These are phyloP conservation scores for Protonibea diacanthus DNA, from an alignment of 2,797 vertebrate species.

Conservation along the genomic window DNA sequence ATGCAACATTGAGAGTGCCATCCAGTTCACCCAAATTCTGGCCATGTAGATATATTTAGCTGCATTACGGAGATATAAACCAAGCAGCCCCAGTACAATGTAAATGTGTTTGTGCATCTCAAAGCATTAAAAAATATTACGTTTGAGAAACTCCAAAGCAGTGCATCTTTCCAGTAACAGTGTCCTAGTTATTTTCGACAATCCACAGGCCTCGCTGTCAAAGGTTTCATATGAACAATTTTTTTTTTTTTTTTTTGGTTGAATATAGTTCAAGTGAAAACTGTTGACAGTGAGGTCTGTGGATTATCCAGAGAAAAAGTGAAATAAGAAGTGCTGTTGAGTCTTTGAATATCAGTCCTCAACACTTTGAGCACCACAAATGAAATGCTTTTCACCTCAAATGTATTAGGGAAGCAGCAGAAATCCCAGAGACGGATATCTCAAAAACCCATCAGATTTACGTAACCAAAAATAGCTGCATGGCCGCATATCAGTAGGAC, in stretches of 20 bases:
- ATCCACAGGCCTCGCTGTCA: constrained; percentile 34
- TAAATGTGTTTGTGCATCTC: constrained; percentile 14
- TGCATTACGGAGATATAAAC: background rate
- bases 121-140: constrained; percentile 19
- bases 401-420: background rate
- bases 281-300: constrained; percentile 27
- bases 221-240: constrained; percentile 34
- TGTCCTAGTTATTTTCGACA: constrained; percentile 18
- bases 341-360: constrained; percentile 25
- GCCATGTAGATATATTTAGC: background rate
- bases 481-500: background rate
- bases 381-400: constrained; percentile 24
- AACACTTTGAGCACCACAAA: constrained; percentile 1
- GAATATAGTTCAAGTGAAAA: constrained; percentile 37
- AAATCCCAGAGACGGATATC: constrained; percentile 7
- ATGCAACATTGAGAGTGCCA: constrained; percentile 4
- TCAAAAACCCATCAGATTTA: constrained; percentile 9
- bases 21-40: constrained; percentile 9
- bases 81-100: background rate
- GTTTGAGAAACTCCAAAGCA: constrained; percentile 7
- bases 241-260: constrained; percentile 10
- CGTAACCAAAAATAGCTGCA: constrained; percentile 5
- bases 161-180: constrained; percentile 27
- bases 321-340: constrained; percentile 26
- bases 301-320: constrained; percentile 23